Base-by-base conservation (phyloP, 2,797 vertebrate genomes). In the Syngnathus rostellatus region DNA sequence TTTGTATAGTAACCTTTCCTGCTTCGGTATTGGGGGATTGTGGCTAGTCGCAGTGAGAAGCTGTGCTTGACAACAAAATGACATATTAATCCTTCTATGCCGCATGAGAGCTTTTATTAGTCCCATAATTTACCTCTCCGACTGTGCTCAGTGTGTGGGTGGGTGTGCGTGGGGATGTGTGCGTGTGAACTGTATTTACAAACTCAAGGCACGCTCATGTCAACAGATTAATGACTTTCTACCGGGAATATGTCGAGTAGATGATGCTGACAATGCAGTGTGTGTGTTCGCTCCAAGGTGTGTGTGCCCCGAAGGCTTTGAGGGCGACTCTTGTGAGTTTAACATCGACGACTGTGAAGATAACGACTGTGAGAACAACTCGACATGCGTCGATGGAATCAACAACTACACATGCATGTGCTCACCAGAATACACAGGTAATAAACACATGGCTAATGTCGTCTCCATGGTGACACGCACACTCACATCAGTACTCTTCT, bases 331-430 rank as follows among this genome's bases (percentile, higher is more conserved):
- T 6, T 99, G 97, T 77, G 94, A 98, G 86, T 85, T 94, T 80
- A 99, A 99, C 81, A 89, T 97, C 31, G 95, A 99, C 53, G 97
- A 99, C 81, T 99, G 97, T 72, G 96, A 98, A 80, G 97, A 98
- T 72, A 98, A 98, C 62, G 97, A 99, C 88, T 99, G 97, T 70
- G 97, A 98, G 85, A 99, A 99, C 87, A 99, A 99, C 84, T 95
- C 96, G 53, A 99, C 97, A 1, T 99, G 97, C 38, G 83, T 99
- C 0, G 97, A 99, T 73, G 97, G 97, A 62, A 94, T 98, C 88
- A 98, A 99, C 87, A 98, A 98, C 89, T 99, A 98, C 82, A 98
- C 95, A 0, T 98, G 96, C 83, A 94, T 95, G 79, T 99, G 97
- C 78, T 93, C 94, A 8, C 92, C 94, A 59, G 96, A 99, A 83